A percentile compares a stretch with the other conserved stretches of the same genome.
Conservation (phyloP, 2,888 invertebrate species). For the Ormia ochracea region DNA sequence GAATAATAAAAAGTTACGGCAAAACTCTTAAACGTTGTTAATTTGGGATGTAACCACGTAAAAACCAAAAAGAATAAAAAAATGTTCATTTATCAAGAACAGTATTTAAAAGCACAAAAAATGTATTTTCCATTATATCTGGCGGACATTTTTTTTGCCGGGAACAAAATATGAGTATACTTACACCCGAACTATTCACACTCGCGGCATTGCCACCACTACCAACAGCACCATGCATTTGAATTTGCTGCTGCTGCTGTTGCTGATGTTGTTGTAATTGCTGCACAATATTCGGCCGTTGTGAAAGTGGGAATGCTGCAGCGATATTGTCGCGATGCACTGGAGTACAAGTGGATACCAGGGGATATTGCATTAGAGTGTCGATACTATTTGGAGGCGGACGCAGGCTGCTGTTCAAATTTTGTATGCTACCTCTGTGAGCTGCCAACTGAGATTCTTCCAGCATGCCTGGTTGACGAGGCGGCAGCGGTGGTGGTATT, state of each 20-base stretch:
- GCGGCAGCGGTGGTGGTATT: slow-evolving; percentile 80
- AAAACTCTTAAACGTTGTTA: slow-evolving; percentile 9
- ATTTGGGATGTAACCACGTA: not conserved
- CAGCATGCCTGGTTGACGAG: slow-evolving; percentile 79
- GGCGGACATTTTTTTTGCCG: not conserved
- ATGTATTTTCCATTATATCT: slow-evolving; percentile 6
- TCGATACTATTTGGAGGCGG: slow-evolving; percentile 75
- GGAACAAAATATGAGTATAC: slow-evolving; percentile 65
- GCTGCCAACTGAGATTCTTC: slow-evolving; percentile 67
- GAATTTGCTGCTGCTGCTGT: slow-evolving; percentile 69
- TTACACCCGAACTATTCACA: slow-evolving; percentile 71
- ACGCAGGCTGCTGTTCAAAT: slow-evolving; percentile 67
- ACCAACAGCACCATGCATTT: slow-evolving; percentile 63
- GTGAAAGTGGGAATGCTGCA: slow-evolving; percentile 75
- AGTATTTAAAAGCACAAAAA: slow-evolving; percentile 15
- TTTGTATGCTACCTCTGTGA: slow-evolving; percentile 70
- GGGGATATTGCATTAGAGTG: slow-evolving; percentile 75
- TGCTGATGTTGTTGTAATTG: slow-evolving; percentile 76
- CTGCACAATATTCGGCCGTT: slow-evolving; percentile 76
- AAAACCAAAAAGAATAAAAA: no score
- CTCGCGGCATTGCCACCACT: slow-evolving; percentile 50
- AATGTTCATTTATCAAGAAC: slow-evolving; percentile 43
- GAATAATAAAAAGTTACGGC: slow-evolving; percentile 36
- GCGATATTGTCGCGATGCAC: slow-evolving; percentile 76
- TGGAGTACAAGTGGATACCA: slow-evolving; percentile 77